A percentile compares a stretch with the other conserved stretches of the same genome.
Conservation (phyloP, 2,797 vertebrate species). For the Eupleurogrammus muticus region DNA sequence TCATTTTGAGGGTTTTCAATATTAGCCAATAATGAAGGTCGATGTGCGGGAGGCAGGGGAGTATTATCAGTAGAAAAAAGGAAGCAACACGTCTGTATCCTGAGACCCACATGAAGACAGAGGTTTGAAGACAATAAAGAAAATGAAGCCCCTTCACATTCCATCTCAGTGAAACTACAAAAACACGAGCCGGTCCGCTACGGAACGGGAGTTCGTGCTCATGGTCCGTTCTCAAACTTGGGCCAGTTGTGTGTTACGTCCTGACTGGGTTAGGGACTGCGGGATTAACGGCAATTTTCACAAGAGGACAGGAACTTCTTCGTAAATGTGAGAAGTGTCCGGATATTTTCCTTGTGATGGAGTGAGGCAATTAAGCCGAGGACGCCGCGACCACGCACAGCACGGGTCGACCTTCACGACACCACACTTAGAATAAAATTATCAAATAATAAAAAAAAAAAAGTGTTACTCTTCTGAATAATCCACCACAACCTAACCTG, state of each 20-base stretch:
- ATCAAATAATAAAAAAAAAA: background rate
- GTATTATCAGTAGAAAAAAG: conserved; percentile 37
- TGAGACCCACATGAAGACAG: conserved; percentile 34
- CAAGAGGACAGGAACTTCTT: conserved; percentile 44
- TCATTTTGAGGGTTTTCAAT: conserved; percentile 1
- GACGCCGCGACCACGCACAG: conserved; percentile 28
- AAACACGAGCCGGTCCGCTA: background rate
- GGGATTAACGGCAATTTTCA: background rate
- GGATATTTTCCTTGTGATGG: conserved; percentile 18
- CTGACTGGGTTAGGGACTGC: no score
- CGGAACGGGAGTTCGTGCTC: background rate
- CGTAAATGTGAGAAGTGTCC: conserved; percentile 33
- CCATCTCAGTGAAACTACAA: conserved; percentile 26
- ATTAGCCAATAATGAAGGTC: conserved; percentile 10
- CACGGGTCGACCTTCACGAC: background rate
- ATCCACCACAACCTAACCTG: conserved; percentile 10
- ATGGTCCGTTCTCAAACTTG: background rate
- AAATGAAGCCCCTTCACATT: conserved; percentile 20
- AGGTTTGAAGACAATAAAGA: conserved; percentile 33
- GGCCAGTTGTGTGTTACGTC: background rate
- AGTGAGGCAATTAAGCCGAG: conserved; percentile 22
- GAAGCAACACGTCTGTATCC: conserved; percentile 1
- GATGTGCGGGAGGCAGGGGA: conserved; percentile 40
- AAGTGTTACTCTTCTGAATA: background rate
- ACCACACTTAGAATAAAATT: background rate